Evolutionary conservation across 1,140 invertebrate species (phyloP), one percentile per base, ranked within the genome.

Genomic region (Brachionus angularis): DNA sequence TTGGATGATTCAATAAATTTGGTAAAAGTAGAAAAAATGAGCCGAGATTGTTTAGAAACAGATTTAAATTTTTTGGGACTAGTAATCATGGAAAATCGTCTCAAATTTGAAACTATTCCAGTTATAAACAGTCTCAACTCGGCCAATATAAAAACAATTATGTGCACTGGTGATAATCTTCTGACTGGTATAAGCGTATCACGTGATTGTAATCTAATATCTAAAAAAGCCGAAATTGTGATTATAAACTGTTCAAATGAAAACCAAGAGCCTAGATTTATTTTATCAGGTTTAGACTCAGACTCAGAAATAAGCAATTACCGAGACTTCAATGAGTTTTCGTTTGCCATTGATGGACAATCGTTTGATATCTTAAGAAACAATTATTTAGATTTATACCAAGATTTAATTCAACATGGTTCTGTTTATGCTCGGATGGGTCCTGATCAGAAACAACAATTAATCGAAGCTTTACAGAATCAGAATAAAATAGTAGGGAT

Each of bases 141-240:
- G 21, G 94, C 94, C 0, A 85, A 89, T 72, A 90, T 98, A 73
- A 86, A 91, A 72, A 87, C 90, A 4, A 86, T 96, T 3, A 98
- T 98, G 96, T 89, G 97, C n/a, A 98, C 96, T 61, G 91, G 80
- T 34, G 96, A 98, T 79, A 98, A 98, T 82, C 88, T 98, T 71
- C 86, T 95, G 75, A 98, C 96, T 0, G 95, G 94, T 0, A 85
- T 96, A 0, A 93, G 91, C 80, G 94, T 98, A 18, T 94, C 92
- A 0, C 87, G 89, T 73, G 93, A 98, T 78, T 98, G 94, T 81
- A 88, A 89, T 5, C 94, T 98, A 80, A 86, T 98, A 8, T 82
- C 85, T 3, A 75, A 83, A 0, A 81, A 85, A 2, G 89, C 91
- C 75, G 83, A 84, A 72, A 86, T 93, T 3, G 86, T 93, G 2